Evolutionary conservation across 2,113 vertebrate species (phyloP).

Genomic region (Bombycilla garrulus): DNA sequence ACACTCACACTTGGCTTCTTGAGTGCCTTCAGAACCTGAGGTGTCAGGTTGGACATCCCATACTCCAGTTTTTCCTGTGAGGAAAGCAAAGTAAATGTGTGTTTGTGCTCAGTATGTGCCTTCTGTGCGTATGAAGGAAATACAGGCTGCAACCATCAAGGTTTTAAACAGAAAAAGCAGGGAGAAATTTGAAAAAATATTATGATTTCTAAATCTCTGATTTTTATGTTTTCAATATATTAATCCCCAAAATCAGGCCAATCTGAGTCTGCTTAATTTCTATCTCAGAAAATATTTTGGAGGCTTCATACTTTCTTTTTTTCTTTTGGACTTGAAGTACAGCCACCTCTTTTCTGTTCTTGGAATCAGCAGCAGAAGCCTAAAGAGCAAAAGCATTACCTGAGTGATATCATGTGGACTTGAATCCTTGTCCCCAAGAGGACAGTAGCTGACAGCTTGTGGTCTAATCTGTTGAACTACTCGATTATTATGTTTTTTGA

Average conservation of each 20-base stretch:
- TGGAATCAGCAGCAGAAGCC: background rate
- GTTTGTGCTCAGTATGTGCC: background rate
- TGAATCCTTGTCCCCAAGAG: constrained; percentile 21
- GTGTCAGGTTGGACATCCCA: background rate
- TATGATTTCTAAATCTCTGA: background rate
- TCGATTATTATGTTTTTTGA: background rate
- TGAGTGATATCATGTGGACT: background rate
- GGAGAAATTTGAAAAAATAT: background rate
- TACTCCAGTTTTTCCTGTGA: background rate
- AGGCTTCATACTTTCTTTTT: background rate
- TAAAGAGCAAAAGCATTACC: background rate
- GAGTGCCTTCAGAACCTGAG: background rate
- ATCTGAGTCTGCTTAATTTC: background rate
- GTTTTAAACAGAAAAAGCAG: background rate
- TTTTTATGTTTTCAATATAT: background rate
- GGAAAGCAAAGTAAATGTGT: background rate
- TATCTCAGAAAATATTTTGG: background rate
- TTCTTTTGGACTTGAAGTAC: background rate
- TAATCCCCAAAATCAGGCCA: background rate
- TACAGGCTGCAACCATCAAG: background rate
- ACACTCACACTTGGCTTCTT: background rate
- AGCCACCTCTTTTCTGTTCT: background rate
- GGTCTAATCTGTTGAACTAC: constrained; percentile 31
- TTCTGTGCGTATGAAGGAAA: background rate
- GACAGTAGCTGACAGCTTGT: constrained; percentile 8